phyloP scores from a whole-genome alignment of 2,888 invertebrate species.

The Drosophila nr. perissopoda region DNA sequence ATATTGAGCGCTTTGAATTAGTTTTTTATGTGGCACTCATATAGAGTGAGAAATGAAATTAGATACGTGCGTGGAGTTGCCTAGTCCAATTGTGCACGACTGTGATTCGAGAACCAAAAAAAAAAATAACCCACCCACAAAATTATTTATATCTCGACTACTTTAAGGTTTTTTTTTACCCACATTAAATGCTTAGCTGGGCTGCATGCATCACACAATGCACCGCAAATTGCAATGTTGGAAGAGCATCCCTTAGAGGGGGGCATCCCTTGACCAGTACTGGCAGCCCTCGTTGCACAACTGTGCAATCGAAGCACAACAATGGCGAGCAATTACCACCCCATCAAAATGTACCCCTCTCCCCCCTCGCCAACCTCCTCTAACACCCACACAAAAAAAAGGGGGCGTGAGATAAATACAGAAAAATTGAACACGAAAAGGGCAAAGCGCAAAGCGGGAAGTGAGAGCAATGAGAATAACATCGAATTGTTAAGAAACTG shows the following conservation, averaged over 20 bases:
- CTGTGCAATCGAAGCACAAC: conserved; percentile 70
- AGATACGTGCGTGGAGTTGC: conserved; percentile 67
- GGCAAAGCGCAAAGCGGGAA: conserved; percentile 74
- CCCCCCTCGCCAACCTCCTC: neutral
- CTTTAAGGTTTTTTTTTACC: conserved; percentile 27
- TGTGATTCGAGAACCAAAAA: conserved; percentile 44
- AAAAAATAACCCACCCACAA: neutral
- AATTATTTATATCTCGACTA: conserved; percentile 5
- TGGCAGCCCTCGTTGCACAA: conserved; percentile 34
- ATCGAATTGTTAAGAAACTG: conserved; percentile 78
- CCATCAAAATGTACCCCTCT: neutral
- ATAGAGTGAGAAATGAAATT: conserved; percentile 74
- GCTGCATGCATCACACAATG: conserved; percentile 55
- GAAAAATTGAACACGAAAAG: conserved; percentile 67
- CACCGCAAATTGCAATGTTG: conserved; percentile 62
- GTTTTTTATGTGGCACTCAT: conserved; percentile 77
- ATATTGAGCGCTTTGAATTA: conserved; percentile 78
- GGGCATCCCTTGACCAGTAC: conserved; percentile 35
- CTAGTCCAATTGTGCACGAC: conserved; percentile 63
- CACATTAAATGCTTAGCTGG: conserved; percentile 49
- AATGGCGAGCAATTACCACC: conserved; percentile 75
- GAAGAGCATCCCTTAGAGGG: neutral
- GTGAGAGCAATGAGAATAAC: conserved; percentile 72
- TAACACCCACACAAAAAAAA: neutral
- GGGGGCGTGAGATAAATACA: conserved; percentile 20